Percentiles rank a stretch among this genome's conserved stretches.
These are phyloP conservation scores for Papilio aristodemus DNA, from an alignment of 1,140 invertebrate genomes.

Conservation along the genomic window DNA sequence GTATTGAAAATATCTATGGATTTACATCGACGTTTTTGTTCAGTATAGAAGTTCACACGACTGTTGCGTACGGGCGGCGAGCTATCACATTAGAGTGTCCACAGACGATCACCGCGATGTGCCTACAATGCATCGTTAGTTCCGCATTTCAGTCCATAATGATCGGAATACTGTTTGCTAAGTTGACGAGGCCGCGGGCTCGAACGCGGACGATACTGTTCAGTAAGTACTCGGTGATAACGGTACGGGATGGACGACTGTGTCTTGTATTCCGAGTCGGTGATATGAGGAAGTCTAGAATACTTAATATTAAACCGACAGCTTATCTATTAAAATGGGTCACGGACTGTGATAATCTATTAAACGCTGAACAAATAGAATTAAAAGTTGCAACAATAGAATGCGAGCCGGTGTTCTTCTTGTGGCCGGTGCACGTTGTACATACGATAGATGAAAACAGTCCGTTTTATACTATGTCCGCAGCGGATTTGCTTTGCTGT, in stretches of 20 bases:
- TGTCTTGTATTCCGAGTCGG: slow-evolving; percentile 96
- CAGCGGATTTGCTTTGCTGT: slow-evolving; percentile 88
- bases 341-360: slow-evolving; percentile 85
- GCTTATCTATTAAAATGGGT: slow-evolving; percentile 89
- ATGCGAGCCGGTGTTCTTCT: slow-evolving; percentile 88
- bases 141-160: slow-evolving; percentile 93
- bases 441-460: slow-evolving; percentile 86
- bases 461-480: slow-evolving; percentile 90
- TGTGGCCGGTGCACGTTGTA: slow-evolving; percentile 92
- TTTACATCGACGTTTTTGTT: slow-evolving; percentile 94
- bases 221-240: slow-evolving; percentile 92
- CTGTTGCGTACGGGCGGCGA: slow-evolving; percentile 89
- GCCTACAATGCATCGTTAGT: slow-evolving; percentile 96
- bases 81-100: slow-evolving; percentile 94
- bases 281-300: slow-evolving; percentile 96
- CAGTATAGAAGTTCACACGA: slow-evolving; percentile 94
- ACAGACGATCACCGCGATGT: slow-evolving; percentile 96
- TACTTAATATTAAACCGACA: slow-evolving; percentile 92
- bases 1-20: slow-evolving; percentile 88
- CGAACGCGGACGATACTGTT: slow-evolving; percentile 95
- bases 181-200: slow-evolving; percentile 96
- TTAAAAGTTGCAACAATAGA: slow-evolving; percentile 87
- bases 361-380: slow-evolving; percentile 84
- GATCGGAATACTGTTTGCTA: slow-evolving; percentile 89
- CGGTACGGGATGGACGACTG: slow-evolving; percentile 89